A percentile compares a stretch with the other conserved stretches of the same genome.
Evolutionary conservation across 2,797 vertebrate species (phyloP).

Genomic region (Apodemus agrarius): DNA sequence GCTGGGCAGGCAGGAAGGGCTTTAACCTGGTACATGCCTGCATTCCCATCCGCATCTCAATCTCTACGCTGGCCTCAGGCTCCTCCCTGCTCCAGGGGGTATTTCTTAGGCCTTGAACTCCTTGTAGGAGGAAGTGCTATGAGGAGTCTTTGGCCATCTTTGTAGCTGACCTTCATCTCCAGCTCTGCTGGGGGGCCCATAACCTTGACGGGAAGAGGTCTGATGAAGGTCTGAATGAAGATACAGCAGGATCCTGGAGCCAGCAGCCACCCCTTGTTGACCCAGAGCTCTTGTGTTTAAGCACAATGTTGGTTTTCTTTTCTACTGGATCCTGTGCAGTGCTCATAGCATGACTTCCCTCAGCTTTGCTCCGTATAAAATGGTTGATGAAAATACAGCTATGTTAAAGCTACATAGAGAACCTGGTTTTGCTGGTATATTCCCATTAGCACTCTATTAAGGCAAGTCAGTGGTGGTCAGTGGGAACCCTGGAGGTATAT

Average conservation of each 20-base stretch:
- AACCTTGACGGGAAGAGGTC: not conserved
- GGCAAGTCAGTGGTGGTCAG: not conserved
- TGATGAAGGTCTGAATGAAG: rapidly evolving
- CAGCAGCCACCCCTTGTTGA: not conserved
- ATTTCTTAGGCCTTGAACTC: not conserved
- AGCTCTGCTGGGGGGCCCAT: not conserved
- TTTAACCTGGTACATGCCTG: not conserved
- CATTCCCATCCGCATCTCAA: rapidly evolving
- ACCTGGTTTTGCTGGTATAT: not conserved
- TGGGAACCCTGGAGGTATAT: not conserved
- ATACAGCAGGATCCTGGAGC: not conserved
- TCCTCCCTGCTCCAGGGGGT: not conserved
- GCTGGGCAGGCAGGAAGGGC: too few species aligned
- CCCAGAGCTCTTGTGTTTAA: not conserved
- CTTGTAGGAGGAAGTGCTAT: not conserved
- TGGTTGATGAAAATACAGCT: not conserved
- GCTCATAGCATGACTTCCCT: not conserved
- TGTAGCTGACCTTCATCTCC: not conserved
- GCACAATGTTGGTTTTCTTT: not conserved
- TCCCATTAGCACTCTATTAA: not conserved
- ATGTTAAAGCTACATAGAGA: not conserved
- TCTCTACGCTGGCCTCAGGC: not conserved
- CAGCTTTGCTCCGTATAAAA: not conserved
- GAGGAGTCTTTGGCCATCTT: not conserved
- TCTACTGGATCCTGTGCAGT: not conserved